phyloP scores from a whole-genome alignment of 2,113 vertebrate genomes.

The Acrocephalus kingi region DNA sequence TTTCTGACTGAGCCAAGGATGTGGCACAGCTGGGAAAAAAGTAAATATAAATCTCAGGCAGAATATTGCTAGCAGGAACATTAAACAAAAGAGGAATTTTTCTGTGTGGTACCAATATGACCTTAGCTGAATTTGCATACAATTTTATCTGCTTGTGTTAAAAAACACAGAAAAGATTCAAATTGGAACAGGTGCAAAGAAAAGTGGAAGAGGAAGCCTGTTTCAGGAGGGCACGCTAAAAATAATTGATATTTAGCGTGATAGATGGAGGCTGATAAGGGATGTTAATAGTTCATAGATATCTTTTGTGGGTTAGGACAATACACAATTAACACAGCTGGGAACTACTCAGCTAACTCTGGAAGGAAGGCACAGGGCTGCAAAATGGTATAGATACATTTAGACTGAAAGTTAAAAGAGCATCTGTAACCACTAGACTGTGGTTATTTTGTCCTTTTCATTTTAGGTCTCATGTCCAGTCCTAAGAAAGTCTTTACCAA shows the following conservation, averaged over 20 bases:
- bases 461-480: background rate
- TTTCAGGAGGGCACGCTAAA: background rate
- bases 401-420: background rate
- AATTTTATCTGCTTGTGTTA: background rate
- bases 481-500: background rate
- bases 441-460: background rate
- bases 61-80: slow-evolving; percentile 17
- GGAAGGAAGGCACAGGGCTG: background rate
- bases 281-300: background rate
- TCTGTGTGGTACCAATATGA: background rate
- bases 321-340: background rate
- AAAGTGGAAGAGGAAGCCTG: background rate
- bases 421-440: background rate
- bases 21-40: slow-evolving; percentile 54
- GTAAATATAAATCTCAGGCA: slow-evolving; percentile 14
- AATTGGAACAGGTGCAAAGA: background rate
- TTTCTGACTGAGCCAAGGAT: slow-evolving; percentile 53
- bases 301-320: background rate
- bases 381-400: background rate
- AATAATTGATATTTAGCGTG: background rate
- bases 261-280: background rate
- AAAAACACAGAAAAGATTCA: background rate
- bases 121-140: background rate
- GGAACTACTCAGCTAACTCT: background rate
- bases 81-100: background rate